Evolutionary conservation across 2,888 invertebrate genomes (phyloP).

Genomic region (Abrostola tripartita): DNA sequence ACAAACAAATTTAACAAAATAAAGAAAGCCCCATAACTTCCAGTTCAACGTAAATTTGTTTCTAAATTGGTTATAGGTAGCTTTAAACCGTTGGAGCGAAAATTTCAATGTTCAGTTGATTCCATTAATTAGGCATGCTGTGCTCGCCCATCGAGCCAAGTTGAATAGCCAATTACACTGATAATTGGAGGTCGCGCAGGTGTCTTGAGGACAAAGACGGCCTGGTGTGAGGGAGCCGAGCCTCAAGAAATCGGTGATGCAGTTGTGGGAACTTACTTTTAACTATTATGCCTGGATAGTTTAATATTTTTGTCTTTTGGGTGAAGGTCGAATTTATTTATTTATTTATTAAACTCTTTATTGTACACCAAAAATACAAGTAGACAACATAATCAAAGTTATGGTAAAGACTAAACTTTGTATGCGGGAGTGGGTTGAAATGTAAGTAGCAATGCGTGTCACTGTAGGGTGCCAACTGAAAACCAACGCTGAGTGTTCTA

Average conservation of each 20-base stretch:
- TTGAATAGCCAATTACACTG: slow-evolving; percentile 87
- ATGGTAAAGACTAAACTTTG: no score
- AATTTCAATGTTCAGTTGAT: slow-evolving; percentile 86
- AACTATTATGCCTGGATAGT: no score
- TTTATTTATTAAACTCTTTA: no score
- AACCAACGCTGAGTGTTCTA: no score
- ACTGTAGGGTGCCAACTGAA: no score
- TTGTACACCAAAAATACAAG: no score
- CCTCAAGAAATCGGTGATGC: background rate
- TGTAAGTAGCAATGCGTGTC: no score
- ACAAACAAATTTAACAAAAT: slow-evolving; percentile 28
- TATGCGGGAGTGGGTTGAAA: no score
- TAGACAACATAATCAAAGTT: no score
- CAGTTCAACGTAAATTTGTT: slow-evolving; percentile 70
- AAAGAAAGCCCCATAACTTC: slow-evolving; percentile 47
- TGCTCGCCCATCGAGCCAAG: slow-evolving; percentile 80
- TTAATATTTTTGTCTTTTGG: no score
- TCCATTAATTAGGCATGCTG: slow-evolving; percentile 84
- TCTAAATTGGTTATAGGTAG: slow-evolving; percentile 63
- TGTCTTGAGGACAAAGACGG: slow-evolving; percentile 78
- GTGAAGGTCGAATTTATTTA: no score
- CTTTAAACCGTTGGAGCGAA: slow-evolving; percentile 76
- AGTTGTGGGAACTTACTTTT: background rate
- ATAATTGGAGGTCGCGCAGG: slow-evolving; percentile 86
- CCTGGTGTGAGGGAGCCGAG: slow-evolving; percentile 46